Evolutionary conservation across 2,888 invertebrate species (phyloP).

Genomic region (Ceraclea dissimilis): DNA sequence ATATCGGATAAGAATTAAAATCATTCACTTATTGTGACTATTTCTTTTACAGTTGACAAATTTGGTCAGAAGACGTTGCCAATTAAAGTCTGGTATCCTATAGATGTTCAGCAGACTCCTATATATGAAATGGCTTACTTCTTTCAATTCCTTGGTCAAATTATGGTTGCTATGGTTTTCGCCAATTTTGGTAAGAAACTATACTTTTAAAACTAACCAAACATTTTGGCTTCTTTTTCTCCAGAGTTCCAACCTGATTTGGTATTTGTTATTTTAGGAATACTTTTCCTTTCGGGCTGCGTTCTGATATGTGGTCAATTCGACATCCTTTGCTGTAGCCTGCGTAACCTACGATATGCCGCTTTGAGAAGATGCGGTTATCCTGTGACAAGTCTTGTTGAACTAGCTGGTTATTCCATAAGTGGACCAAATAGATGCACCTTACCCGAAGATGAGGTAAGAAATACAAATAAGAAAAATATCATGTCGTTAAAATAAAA

Average conservation of each 20-base stretch:
- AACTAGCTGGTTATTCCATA: slow-evolving; percentile 9
- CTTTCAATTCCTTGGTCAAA: slow-evolving; percentile 32
- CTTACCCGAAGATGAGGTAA: slow-evolving; percentile 20
- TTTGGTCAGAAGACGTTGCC: slow-evolving; percentile 15
- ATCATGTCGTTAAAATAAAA: too few relatives aligned
- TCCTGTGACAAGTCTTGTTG: slow-evolving; percentile 5
- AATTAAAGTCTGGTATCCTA: slow-evolving; percentile 23
- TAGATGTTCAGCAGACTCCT: slow-evolving; percentile 19
- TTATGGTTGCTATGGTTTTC: slow-evolving; percentile 31
- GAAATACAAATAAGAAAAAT: too few relatives aligned
- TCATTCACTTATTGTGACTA: neutral
- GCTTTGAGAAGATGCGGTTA: slow-evolving; percentile 13
- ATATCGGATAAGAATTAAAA: too few relatives aligned
- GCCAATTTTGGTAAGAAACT: slow-evolving; percentile 28
- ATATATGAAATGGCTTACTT: slow-evolving; percentile 27
- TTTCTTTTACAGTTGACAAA: slow-evolving; percentile 2
- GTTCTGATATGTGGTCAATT: slow-evolving; percentile 26
- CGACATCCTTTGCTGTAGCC: slow-evolving; percentile 27
- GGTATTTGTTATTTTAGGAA: neutral
- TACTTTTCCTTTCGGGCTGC: slow-evolving; percentile 19
- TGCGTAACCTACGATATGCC: slow-evolving; percentile 25
- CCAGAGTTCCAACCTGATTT: too few relatives aligned
- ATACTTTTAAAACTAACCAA: neutral
- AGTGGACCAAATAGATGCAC: slow-evolving; percentile 17
- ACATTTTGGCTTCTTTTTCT: neutral